Evolutionary conservation across 2,113 vertebrate species (phyloP).

Genomic region (Poicephalus gulielmi): DNA sequence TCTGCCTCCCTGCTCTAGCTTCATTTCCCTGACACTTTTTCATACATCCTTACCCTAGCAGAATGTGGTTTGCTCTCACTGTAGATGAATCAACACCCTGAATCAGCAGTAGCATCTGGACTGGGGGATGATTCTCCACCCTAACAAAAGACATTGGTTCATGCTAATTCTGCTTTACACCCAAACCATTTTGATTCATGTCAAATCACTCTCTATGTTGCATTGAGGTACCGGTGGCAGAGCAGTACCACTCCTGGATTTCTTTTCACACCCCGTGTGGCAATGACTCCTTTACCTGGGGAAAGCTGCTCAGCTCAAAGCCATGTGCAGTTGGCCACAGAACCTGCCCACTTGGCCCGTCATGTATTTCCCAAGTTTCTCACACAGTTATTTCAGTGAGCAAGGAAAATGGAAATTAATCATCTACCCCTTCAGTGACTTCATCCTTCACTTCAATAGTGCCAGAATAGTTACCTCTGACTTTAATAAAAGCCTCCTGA

Average conservation of each 20-base stretch:
- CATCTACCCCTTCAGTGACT: not conserved
- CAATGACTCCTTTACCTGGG: not conserved
- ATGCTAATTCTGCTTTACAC: not conserved
- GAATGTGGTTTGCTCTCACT: not conserved
- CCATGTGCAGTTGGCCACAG: not conserved
- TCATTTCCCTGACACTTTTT: not conserved
- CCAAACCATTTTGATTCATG: not conserved
- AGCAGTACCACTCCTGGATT: not conserved
- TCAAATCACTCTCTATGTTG: not conserved
- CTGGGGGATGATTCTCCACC: not conserved
- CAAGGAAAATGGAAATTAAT: not conserved
- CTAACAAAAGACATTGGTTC: not conserved
- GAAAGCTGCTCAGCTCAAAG: not conserved
- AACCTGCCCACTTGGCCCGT: not conserved
- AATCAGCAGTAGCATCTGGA: not conserved
- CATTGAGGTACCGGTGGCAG: not conserved
- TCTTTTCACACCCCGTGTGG: not conserved
- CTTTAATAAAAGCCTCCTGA: constrained; percentile 9
- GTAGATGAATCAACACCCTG: not conserved
- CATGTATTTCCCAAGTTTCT: not conserved
- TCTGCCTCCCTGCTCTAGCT: not conserved
- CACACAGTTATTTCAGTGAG: not conserved
- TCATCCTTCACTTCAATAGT: not conserved
- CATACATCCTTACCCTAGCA: not conserved
- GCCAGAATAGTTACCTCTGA: not conserved